phyloP scores from a whole-genome alignment of 2,797 vertebrate genomes.

The Cossypha polioptera region DNA sequence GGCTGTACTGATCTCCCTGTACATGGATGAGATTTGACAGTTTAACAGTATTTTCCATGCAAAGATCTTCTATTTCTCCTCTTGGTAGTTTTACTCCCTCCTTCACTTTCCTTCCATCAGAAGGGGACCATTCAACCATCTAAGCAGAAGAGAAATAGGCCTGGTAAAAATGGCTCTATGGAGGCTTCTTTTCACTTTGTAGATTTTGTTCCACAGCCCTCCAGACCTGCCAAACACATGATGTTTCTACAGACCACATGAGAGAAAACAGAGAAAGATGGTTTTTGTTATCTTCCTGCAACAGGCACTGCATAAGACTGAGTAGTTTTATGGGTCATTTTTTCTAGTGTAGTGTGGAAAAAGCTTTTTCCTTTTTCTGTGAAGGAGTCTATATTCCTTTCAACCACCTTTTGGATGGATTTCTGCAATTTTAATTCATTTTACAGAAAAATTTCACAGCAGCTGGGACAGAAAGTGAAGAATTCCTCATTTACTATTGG shows the following conservation, averaged over 20 bases:
- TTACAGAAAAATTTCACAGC: slow-evolving; percentile 7
- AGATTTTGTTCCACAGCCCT: background rate
- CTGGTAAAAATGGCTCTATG: background rate
- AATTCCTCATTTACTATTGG: background rate
- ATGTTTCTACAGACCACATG: background rate
- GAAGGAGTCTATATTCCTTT: background rate
- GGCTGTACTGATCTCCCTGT: background rate
- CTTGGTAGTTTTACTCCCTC: background rate
- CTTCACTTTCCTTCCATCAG: background rate
- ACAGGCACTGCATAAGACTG: background rate
- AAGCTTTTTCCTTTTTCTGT: background rate
- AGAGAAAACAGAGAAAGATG: background rate
- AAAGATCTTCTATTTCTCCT: background rate
- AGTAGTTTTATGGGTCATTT: background rate
- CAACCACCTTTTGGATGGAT: background rate
- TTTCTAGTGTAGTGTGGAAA: background rate
- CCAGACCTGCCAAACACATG: background rate
- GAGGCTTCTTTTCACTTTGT: background rate
- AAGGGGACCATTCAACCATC: background rate
- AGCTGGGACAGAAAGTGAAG: background rate
- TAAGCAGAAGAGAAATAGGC: background rate
- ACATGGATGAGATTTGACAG: background rate
- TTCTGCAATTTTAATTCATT: slow-evolving; percentile 6
- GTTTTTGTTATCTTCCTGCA: background rate
- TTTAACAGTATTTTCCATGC: background rate